Conservation (phyloP, 2,797 vertebrate genomes). For the Rallus crepitans region DNA sequence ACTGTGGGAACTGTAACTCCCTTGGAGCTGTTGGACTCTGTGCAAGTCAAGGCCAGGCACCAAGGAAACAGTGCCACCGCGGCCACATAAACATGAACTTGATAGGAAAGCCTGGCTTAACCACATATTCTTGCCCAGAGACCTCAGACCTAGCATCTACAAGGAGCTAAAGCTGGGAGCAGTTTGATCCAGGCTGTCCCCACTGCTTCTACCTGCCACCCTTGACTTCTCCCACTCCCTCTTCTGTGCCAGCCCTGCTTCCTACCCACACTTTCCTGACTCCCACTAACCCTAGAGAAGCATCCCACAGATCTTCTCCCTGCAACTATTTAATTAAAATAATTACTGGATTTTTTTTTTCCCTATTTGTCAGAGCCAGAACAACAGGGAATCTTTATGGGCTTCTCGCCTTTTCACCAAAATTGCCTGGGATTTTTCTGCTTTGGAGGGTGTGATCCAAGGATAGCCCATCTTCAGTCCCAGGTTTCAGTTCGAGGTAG, state of each 20-base stretch:
- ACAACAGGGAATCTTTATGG: fast-evolving
- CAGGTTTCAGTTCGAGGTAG: background rate
- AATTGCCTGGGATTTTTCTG: background rate
- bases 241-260: background rate
- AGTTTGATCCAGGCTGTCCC: background rate
- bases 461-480: background rate
- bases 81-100: background rate
- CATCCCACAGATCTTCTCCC: fast-evolving
- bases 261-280: background rate
- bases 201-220: too few relatives aligned
- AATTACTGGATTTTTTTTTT: background rate
- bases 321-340: background rate
- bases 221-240: too few relatives aligned
- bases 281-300: background rate
- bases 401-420: background rate
- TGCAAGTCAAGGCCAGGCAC: background rate
- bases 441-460: background rate
- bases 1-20: background rate
- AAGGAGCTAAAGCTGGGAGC: background rate
- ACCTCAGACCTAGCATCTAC: background rate
- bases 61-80: background rate
- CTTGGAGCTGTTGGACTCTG: background rate
- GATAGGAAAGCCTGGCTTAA: background rate
- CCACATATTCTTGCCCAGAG: background rate
- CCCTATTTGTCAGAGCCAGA: background rate